These are phyloP conservation scores for Carettochelys insculpta DNA, from an alignment of 2,113 vertebrate species.

Conservation along the genomic window DNA sequence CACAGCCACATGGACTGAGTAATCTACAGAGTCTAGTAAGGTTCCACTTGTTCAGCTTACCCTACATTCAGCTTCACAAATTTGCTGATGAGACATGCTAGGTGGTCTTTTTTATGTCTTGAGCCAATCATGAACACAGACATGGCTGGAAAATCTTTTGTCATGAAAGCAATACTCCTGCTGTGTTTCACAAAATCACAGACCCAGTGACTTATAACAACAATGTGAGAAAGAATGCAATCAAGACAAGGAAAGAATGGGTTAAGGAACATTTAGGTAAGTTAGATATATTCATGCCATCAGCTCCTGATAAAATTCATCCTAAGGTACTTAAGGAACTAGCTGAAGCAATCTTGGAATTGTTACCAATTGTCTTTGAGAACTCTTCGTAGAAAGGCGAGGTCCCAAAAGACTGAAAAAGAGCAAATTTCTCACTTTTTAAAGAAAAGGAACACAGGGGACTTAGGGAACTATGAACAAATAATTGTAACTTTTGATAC, in stretches of 20 bases:
- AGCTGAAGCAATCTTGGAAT: background rate
- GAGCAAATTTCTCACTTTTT: background rate
- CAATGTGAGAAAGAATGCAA: background rate
- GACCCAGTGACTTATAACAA: no score
- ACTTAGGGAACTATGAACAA: background rate
- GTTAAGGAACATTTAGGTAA: background rate
- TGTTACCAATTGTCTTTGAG: background rate
- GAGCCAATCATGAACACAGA: constrained; percentile 13
- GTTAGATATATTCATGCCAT: background rate
- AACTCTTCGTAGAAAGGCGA: background rate
- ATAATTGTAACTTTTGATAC: background rate
- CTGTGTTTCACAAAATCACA: background rate
- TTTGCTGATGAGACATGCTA: background rate
- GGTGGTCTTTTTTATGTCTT: constrained; percentile 12
- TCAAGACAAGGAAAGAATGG: background rate
- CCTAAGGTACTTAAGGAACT: background rate
- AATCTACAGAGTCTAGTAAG: background rate
- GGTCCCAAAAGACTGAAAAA: background rate
- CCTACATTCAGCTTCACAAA: background rate
- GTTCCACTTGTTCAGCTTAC: background rate
- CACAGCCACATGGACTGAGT: background rate
- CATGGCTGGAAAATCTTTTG: constrained; percentile 37
- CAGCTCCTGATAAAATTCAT: background rate
- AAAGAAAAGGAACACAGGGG: background rate
- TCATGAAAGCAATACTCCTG: constrained; percentile 29